These are phyloP conservation scores for Drosophila helvetica DNA, from an alignment of 2,888 invertebrate genomes.

Conservation along the genomic window DNA sequence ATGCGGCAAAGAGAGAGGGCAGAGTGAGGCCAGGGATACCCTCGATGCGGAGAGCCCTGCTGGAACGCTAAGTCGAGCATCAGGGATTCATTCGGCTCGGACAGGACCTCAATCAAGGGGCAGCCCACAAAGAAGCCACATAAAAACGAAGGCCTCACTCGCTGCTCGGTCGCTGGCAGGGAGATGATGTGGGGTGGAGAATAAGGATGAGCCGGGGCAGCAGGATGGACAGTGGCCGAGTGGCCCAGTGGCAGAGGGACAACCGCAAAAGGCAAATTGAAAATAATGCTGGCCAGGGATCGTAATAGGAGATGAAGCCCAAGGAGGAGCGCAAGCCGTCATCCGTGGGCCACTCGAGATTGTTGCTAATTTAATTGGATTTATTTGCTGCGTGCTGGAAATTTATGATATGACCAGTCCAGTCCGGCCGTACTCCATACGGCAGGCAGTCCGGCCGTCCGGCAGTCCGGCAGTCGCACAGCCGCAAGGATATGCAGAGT, in stretches of 20 bases:
- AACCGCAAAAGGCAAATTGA: slow-evolving; percentile 48
- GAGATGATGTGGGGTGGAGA: too few species aligned
- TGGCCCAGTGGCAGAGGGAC: neutral
- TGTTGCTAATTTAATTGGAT: slow-evolving; percentile 74
- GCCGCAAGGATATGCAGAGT: slow-evolving; percentile 3
- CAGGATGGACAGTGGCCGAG: neutral
- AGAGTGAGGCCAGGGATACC: slow-evolving; percentile 2
- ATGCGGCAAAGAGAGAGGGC: slow-evolving; percentile 13
- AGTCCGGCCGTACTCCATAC: neutral
- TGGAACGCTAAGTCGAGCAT: too few species aligned
- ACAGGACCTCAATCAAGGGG: neutral
- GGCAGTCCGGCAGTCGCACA: neutral
- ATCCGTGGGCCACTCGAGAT: slow-evolving; percentile 61
- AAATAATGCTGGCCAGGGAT: slow-evolving; percentile 35
- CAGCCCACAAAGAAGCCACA: neutral
- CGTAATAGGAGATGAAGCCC: slow-evolving; percentile 30
- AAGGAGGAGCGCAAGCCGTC: neutral
- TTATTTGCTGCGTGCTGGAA: slow-evolving; percentile 67
- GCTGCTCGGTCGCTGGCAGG: neutral
- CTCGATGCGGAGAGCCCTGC: too few species aligned
- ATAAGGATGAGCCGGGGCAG: neutral
- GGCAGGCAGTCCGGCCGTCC: neutral
- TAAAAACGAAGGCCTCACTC: neutral
- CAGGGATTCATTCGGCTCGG: neutral
- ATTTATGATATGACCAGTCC: slow-evolving; percentile 49